Base-by-base conservation (phyloP, 1,140 invertebrate species). In the Phthorimaea operculella region DNA sequence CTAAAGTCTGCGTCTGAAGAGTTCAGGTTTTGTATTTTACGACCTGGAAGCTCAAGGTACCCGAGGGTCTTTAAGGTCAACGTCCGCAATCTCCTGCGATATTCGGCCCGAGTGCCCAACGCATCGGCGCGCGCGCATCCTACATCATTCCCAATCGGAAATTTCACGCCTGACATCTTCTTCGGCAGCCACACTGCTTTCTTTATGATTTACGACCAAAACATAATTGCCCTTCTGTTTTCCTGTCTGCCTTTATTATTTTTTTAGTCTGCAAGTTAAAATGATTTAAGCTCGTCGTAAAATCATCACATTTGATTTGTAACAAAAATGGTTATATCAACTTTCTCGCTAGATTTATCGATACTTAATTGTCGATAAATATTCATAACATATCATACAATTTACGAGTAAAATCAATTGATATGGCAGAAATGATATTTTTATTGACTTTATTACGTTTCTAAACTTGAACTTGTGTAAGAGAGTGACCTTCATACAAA, bases 91-190 rank as follows among this genome's bases (percentile, higher is more conserved):
- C 75, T 65, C 64, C 66, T 55, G 59, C 62, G 58, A 66, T 68
- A 76, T 76, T 78, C 73, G 76, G 70, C 68, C 72, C 74, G 48
- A 4, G 4, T 11, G 8, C 12, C 4, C 16, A n/a, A 39, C 10
- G 36, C 36, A 47, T 74, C 71, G 71, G 64, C 64, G 62, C 68
- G 68, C 71, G 21, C 21, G 21, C 21, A 28, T 69, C 71, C 76
- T 83, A 70, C 76, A 80, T 78, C 71, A 78, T 79, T 73, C 74
- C 66, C 72, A 75, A 74, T 80, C 68, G 72, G 72, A 72, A 79
- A 81, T 81, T 80, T 74, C 76, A 75, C 67, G 71, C 68, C 70
- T 77, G 74, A 81, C 75, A 65, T 77, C 78, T 79, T 81, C 74
- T 75, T 80, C 60, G 68, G 72, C 73, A 72, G 69, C 63, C 67